Base-by-base conservation (phyloP, 2,113 vertebrate species). In the Corydoras maculifer region DNA sequence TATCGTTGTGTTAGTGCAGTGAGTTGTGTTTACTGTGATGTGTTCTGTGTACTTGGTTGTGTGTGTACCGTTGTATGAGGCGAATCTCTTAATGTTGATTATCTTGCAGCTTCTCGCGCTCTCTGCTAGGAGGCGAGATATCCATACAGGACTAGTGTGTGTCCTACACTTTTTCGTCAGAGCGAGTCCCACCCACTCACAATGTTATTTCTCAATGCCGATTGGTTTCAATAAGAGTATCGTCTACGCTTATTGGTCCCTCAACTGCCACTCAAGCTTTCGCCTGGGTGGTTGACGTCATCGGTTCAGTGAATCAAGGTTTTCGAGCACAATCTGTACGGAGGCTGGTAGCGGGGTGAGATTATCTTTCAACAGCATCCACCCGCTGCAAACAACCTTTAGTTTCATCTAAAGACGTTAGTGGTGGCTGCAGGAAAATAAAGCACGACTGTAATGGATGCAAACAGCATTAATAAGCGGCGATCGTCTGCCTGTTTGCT, bases 91-190 rank as follows among this genome's bases (percentile, higher is more conserved):
- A 62, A 79, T 77, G 62, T 86, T 43, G 7, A 43, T 43, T 43
- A 43, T 43, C 35, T 43, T 43, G 35, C 35, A 43, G 35, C 35
- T 43, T 8, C 35, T 43, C 35, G 35, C 35, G 35, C 35, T 43
- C 35, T 43, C 35, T 43, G 35, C 35, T 5, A 76, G 13, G 35
- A 9, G 4, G 54, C 54, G 25, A 18, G 15, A 50, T 60, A 53
- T 49, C 12, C 35, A 60, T 70, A 80, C 78, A 80, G 82, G 83
- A 54, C 50, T 74, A 68, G 76, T 78, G 74, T 84, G 87, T 86
- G 86, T 88, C 90, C 90, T 89, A 90, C 90, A 91, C 86, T 89
- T 83, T 86, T 84, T 82, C 90, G 90, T 91, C 90, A 91, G 83
- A 43, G 67, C 12, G n/a, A 8, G 13, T 12, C 50, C 60, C 54